These are phyloP conservation scores for Valencia hispanica DNA, from an alignment of 2,797 vertebrate species.

Conservation along the genomic window DNA sequence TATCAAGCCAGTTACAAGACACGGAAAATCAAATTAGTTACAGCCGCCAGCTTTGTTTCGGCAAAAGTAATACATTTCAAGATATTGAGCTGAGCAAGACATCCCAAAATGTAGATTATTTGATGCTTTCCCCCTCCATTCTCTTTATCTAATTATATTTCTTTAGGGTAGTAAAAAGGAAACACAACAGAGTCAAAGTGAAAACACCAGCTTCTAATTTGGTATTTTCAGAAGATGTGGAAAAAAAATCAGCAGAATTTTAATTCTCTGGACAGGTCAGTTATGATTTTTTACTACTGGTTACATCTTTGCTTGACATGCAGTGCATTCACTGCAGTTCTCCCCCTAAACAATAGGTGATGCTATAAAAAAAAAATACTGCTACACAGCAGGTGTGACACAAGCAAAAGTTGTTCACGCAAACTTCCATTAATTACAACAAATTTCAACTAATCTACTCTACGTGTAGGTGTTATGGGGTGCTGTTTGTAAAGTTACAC, in stretches of 20 bases:
- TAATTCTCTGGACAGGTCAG: not conserved
- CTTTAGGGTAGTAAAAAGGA: not conserved
- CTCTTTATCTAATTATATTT: conserved; percentile 15
- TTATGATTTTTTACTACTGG: no score
- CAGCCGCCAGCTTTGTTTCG: conserved; percentile 71
- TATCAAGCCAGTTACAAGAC: conserved; percentile 59
- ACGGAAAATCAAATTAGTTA: conserved; percentile 65
- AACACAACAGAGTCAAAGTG: conserved; percentile 16
- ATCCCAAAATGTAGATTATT: conserved; percentile 34
- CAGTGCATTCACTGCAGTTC: not conserved
- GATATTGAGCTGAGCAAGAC: conserved; percentile 38
- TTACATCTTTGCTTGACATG: no score
- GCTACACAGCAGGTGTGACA: not conserved
- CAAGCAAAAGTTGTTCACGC: no score
- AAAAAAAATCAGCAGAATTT: not conserved
- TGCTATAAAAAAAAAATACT: not conserved
- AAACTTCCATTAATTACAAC: no score
- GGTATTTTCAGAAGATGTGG: not conserved
- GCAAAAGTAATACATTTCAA: conserved; percentile 51
- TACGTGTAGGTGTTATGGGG: not conserved
- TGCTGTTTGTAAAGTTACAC: no score
- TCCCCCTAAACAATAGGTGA: not conserved
- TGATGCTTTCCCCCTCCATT: conserved; percentile 3
- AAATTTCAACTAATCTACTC: not conserved
- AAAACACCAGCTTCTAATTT: conserved; percentile 16